Evolutionary conservation across 2,113 vertebrate species (phyloP), one percentile per base, ranked within the genome.

Genomic region (Aythya baeri): DNA sequence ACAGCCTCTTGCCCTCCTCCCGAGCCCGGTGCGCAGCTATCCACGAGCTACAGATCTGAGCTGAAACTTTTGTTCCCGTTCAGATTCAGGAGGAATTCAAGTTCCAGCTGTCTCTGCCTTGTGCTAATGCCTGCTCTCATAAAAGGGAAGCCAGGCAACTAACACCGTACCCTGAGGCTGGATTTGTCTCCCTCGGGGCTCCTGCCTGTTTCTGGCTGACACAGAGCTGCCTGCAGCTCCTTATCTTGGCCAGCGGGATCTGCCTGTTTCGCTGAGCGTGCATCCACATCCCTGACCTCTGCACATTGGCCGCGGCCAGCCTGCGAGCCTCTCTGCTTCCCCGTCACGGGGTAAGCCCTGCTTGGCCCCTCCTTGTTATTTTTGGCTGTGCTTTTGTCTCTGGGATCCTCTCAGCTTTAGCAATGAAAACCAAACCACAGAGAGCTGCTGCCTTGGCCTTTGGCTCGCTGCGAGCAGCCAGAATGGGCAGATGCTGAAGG

Each of bases 321-420:
- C 54, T 0, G 0, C 67, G 77, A 68, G 83, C 86, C 23, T 54
- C 67, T 9, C 10, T 0, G 34, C 23, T 75, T 72, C 71, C 54
- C 61, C 1, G 1, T 17, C 70, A 71, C 71, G 71, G 86, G 55
- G 70, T 65, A 80, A 84, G 58, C 41, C 31, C 66, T 44, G 65
- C 89, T 80, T 59, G 65, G 85, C 61, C 68, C 41, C 77, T 67
- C 61, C 71, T 31, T 49, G 50, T 83, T 93, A 83, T 84, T 96
- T 96, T 94, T 92, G 94, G 84, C 86, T 78, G 25, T 31, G 88
- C 83, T 87, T 96, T 96, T 93, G 62, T 88, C 70, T 86, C 74
- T 70, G 86, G 27, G 93, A 90, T 96, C 44, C 62, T 94, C 74
- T 90, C 68, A 94, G 76, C 88, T 88, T 95, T 57, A 86, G 71